Base-by-base conservation (phyloP, 2,113 vertebrate genomes). In the Pygoscelis antarcticus region DNA sequence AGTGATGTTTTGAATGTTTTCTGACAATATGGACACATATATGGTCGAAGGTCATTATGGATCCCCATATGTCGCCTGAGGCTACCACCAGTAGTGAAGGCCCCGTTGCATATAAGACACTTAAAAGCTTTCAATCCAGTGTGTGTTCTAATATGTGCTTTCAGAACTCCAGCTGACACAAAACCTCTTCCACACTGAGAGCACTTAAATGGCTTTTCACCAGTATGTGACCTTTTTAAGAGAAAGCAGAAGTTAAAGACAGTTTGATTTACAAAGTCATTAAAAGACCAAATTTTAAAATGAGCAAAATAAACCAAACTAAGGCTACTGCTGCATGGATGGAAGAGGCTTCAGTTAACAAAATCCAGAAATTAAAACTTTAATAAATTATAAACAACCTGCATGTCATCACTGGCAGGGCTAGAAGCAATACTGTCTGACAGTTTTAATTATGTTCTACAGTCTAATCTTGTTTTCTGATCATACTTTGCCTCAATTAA, bases 21-120 rank as follows among this genome's bases (percentile, higher is more conserved):
- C 94, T 99, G 99, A 97, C 99, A 99, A 96, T 99, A 99, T 4
- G 99, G 99, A 92, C 99, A 99, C 99, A 99, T 99, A 88, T 99
- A 99, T 1, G 99, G 99, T 14, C 99, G 98, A 13, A 99, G 97
- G 96, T 99, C 99, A 7, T 99, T 99, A 92, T 99, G 99, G 52
- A 99, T 99, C 30, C 99, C 99, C 99, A 99, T 99, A 90, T 99
- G 99, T 22, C 99, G 98, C 62, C 99, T 98, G 68, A 99, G 97
- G 98, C 99, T 99, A 12, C 99, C 99, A 1, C 99, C 99, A 22
- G 99, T 99, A 66, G 99, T 99, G 94, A 99, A 99, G 32, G 99
- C 99, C 23, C 99, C 99, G 9, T 99, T 99, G 76, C 99, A 99
- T 72, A 99, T 98, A 75, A 99, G 96, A 95, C 99, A 99, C 97